Percentiles rank a stretch among this genome's conserved stretches.
Evolutionary conservation across 1,140 invertebrate species (phyloP).

Genomic region (Drosophila ficusphila): DNA sequence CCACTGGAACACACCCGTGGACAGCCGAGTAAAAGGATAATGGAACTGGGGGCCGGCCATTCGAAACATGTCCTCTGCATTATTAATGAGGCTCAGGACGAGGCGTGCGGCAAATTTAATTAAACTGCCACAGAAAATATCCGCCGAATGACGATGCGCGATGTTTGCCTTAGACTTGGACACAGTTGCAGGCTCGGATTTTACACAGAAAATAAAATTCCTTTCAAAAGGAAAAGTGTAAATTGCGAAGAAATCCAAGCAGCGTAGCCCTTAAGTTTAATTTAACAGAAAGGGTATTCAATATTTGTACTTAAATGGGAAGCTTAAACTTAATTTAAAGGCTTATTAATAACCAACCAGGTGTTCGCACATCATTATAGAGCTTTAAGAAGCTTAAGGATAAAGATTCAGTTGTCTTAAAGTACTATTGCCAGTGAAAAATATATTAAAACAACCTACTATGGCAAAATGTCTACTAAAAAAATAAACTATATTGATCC

Average conservation of each 20-base stretch:
- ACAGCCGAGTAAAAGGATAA: constrained; percentile 33
- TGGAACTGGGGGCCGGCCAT: neutral
- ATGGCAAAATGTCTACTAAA: too few species aligned
- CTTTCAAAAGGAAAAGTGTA: neutral
- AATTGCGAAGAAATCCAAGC: neutral
- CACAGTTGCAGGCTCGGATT: constrained; percentile 25
- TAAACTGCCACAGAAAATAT: constrained; percentile 57
- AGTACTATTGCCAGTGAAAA: too few species aligned
- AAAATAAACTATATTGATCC: too few species aligned
- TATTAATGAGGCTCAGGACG: constrained; percentile 65
- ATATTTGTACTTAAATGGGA: too few species aligned
- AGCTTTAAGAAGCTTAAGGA: too few species aligned
- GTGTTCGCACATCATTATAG: neutral
- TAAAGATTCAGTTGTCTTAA: too few species aligned
- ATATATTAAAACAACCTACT: too few species aligned
- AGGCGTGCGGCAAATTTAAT: constrained; percentile 63
- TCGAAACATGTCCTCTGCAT: constrained; percentile 56
- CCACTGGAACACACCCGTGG: constrained; percentile 13
- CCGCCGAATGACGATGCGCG: constrained; percentile 36
- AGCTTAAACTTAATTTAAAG: neutral
- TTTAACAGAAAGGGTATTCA: neutral
- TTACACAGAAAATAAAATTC: constrained; percentile 12
- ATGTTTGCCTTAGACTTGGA: constrained; percentile 29
- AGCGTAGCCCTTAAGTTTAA: neutral
- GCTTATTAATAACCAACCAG: neutral